Conservation (phyloP, 2,888 invertebrate genomes). For the Sicus ferrugineus region DNA sequence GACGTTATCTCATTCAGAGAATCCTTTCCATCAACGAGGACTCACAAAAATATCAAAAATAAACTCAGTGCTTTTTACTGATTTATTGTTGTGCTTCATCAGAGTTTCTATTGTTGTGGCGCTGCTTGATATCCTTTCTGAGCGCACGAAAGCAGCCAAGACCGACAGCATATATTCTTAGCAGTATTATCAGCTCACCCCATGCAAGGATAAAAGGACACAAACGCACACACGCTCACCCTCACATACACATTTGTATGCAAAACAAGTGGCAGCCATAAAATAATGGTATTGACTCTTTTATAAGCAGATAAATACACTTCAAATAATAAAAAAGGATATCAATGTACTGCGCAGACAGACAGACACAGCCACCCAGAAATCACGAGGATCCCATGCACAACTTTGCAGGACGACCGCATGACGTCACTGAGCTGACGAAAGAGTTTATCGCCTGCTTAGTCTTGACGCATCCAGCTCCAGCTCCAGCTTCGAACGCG, state of each 20-base stretch:
- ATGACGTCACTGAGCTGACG: conserved; percentile 27
- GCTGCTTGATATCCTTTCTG: neutral
- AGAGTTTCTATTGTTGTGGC: conserved; percentile 14
- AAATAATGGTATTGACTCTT: conserved; percentile 33
- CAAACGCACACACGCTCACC: neutral
- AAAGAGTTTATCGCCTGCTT: conserved; percentile 31
- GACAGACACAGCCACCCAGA: neutral
- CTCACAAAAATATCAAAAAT: no score
- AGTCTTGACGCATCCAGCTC: conserved; percentile 1
- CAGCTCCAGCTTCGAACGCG: neutral
- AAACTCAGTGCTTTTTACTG: neutral
- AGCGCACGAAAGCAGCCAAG: neutral
- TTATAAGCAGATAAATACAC: conserved; percentile 31
- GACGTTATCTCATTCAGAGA: no score
- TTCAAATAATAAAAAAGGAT: conserved; percentile 19
- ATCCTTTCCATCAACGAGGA: no score
- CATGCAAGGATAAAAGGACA: neutral
- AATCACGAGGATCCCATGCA: neutral
- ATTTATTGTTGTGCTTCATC: conserved; percentile 21
- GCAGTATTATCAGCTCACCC: neutral
- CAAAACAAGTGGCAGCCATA: conserved; percentile 33
- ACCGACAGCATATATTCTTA: neutral
- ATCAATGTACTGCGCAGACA: conserved; percentile 5
- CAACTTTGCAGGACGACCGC: no score
- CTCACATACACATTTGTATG: conserved; percentile 15